Evolutionary conservation across 2,888 invertebrate species (phyloP).

Genomic region (Parnassius smintheus): DNA sequence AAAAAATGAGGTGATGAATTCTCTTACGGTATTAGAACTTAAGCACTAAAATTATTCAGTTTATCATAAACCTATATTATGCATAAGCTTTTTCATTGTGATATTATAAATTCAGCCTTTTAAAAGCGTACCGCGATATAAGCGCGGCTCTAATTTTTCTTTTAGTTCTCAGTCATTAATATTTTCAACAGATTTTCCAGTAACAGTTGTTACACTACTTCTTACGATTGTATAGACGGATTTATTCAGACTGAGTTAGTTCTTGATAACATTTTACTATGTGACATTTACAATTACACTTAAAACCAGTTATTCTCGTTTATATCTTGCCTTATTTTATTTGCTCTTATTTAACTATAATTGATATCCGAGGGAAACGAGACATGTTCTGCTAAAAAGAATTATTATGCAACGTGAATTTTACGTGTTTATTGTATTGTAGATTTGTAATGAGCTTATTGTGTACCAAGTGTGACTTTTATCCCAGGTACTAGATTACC

Average conservation of each 20-base stretch:
- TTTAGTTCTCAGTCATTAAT: too few relatives aligned
- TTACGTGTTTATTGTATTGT: not conserved
- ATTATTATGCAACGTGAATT: not conserved
- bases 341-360: constrained; percentile 11
- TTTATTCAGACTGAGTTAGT: not conserved
- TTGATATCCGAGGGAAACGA: constrained; percentile 1
- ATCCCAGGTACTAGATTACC: constrained; percentile 8
- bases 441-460: constrained; percentile 11
- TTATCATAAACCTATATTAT: too few relatives aligned
- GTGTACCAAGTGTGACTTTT: constrained; percentile 4
- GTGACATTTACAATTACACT: constrained; percentile 4
- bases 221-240: too few relatives aligned
- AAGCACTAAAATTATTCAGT: not conserved
- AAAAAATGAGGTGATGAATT: too few relatives aligned
- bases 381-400: not conserved
- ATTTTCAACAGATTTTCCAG: too few relatives aligned
- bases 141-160: too few relatives aligned
- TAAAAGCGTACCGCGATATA: too few relatives aligned
- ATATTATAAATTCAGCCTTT: not conserved
- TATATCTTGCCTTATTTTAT: constrained; percentile 18
- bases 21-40: too few relatives aligned
- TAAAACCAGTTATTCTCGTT: constrained; percentile 1
- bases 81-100: not conserved
- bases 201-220: too few relatives aligned
- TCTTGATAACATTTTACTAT: not conserved